Percentiles rank a stretch among this genome's conserved stretches.
These are phyloP conservation scores for Macrostomum lignano DNA, from an alignment of 1,140 invertebrate genomes.

Conservation along the genomic window DNA sequence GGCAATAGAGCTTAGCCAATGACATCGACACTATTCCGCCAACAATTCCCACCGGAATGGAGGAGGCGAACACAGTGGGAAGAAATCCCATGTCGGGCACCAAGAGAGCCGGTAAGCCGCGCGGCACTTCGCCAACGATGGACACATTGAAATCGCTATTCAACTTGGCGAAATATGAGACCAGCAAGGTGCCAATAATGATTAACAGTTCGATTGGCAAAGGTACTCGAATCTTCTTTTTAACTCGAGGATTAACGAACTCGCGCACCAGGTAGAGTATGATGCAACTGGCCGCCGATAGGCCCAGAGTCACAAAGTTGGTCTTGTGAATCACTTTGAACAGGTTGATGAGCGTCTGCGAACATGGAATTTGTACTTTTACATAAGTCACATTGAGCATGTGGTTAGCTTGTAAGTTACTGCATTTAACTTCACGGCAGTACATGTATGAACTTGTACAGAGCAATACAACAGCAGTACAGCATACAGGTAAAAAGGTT, in stretches of 20 bases:
- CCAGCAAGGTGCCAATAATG: constrained; percentile 23
- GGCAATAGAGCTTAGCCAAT: background rate
- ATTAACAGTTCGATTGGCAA: constrained; percentile 43
- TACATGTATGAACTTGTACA: too few relatives aligned
- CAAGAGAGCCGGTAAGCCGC: constrained; percentile 16
- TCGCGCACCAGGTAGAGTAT: constrained; percentile 47
- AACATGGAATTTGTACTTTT: too few relatives aligned
- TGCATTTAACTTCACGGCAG: too few relatives aligned
- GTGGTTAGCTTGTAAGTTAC: too few relatives aligned
- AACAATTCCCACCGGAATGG: background rate
- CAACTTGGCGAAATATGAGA: constrained; percentile 24
- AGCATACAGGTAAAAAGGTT: too few relatives aligned
- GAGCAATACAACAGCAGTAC: too few relatives aligned
- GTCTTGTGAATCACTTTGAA: constrained; percentile 19
- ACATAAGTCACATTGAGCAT: too few relatives aligned
- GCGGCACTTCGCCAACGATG: constrained; percentile 28
- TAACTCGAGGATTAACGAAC: constrained; percentile 42
- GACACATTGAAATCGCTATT: constrained; percentile 22
- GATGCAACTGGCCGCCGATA: constrained; percentile 40
- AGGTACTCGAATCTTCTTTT: constrained; percentile 40
- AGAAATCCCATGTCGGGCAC: background rate
- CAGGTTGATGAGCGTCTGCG: too few relatives aligned
- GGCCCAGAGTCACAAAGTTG: constrained; percentile 31
- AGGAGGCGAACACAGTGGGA: background rate
- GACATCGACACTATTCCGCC: background rate